Percentiles rank a stretch among this genome's conserved stretches.
Evolutionary conservation across 2,113 vertebrate genomes (phyloP).

Genomic region (Scalopus aquaticus): DNA sequence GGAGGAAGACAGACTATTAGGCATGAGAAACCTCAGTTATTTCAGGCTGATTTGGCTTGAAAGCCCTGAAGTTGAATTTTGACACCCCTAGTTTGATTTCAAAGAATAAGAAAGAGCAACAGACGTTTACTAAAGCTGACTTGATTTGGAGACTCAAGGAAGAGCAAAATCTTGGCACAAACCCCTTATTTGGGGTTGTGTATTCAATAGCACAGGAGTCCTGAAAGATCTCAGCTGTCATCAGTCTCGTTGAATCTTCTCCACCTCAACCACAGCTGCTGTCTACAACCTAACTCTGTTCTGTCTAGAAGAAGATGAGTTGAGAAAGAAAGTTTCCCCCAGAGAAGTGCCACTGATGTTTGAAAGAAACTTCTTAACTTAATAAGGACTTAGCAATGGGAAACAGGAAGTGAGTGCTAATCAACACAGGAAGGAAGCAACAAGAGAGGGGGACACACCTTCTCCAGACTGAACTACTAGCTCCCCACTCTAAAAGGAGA

Average conservation of each 20-base stretch:
- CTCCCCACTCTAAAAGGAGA: not conserved
- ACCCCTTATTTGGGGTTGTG: not conserved
- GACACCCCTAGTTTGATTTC: not conserved
- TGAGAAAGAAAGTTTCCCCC: not conserved
- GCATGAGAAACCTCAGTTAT: not conserved
- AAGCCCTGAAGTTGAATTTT: not conserved
- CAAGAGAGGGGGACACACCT: not conserved
- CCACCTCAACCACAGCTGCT: not conserved
- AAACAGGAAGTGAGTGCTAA: not conserved
- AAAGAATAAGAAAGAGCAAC: not conserved
- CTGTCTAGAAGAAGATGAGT: not conserved
- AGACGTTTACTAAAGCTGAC: not conserved
- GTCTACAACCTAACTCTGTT: not conserved
- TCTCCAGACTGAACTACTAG: not conserved
- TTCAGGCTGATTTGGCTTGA: not conserved
- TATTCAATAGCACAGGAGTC: not conserved
- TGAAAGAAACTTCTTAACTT: constrained; percentile 24
- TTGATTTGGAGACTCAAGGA: not conserved
- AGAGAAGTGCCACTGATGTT: not conserved
- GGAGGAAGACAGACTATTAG: not conserved
- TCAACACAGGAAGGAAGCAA: accelerated
- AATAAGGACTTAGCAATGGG: not conserved
- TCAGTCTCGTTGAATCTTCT: not conserved
- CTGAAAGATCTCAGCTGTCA: constrained; percentile 4
- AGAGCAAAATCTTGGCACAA: not conserved